Conservation (phyloP, 2,113 vertebrate species). For the Hylia prasina region DNA sequence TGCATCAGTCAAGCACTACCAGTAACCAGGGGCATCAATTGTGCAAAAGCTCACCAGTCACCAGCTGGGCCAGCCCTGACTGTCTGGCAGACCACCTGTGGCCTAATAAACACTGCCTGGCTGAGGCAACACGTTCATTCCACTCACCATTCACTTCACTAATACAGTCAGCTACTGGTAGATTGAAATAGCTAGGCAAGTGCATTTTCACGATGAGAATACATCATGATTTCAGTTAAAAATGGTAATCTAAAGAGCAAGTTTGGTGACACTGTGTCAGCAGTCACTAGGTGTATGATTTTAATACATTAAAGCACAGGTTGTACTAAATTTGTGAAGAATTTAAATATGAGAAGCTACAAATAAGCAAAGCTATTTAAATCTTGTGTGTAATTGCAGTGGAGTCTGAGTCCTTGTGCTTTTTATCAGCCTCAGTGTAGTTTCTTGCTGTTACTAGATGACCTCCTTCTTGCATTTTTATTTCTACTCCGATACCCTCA, state of each 20-base stretch:
- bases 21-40: rapidly evolving
- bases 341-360: not conserved
- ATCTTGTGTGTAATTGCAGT: not conserved
- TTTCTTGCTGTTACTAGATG: not conserved
- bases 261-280: rapidly evolving
- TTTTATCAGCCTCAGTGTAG: not conserved
- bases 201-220: not conserved
- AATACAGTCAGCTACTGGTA: not conserved
- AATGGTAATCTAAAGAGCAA: not conserved
- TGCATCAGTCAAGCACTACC: not conserved
- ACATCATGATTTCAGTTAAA: not conserved
- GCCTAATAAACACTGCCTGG: not conserved
- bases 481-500: not conserved
- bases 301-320: not conserved
- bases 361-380: not conserved
- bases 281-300: not conserved
- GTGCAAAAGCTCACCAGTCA: rapidly evolving
- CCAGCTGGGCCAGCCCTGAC: not conserved
- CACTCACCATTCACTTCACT: not conserved
- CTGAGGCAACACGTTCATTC: not conserved
- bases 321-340: not conserved
- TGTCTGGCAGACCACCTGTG: not conserved
- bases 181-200: not conserved
- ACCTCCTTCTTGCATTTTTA: not conserved
- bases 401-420: not conserved